These are phyloP conservation scores for Tipula lateralis DNA, from an alignment of 2,888 invertebrate species.

Conservation along the genomic window DNA sequence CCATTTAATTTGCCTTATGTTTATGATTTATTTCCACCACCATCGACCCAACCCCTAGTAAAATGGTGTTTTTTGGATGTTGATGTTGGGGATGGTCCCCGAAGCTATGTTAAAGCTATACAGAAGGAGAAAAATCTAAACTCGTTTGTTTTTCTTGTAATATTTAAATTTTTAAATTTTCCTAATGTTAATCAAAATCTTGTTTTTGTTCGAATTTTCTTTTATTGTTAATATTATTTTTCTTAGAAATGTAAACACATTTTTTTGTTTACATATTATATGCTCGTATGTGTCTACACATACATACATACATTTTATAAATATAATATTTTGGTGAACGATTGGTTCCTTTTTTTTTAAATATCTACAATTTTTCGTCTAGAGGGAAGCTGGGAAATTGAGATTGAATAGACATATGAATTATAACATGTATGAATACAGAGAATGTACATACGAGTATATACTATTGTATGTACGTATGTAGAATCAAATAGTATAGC, in stretches of 20 bases:
- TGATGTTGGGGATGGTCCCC: background rate
- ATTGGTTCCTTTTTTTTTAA: background rate
- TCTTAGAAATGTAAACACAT: background rate
- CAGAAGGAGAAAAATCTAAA: background rate
- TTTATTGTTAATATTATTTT: background rate
- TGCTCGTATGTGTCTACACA: background rate
- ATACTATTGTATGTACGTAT: background rate
- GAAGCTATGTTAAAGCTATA: background rate
- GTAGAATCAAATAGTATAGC: background rate
- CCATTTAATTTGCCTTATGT: background rate
- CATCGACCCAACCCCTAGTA: too few species aligned
- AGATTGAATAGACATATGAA: background rate
- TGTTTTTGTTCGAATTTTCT: background rate
- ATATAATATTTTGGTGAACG: too few species aligned
- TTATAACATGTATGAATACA: background rate
- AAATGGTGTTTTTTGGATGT: background rate
- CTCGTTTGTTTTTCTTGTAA: background rate
- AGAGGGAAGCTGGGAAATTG: background rate
- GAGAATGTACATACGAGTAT: background rate
- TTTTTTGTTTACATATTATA: background rate
- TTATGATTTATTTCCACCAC: background rate
- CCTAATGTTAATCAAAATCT: background rate
- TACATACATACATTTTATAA: background rate
- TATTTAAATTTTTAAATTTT: background rate
- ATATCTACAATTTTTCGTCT: background rate